phyloP scores from a whole-genome alignment of 2,888 invertebrate genomes.

The Eulithis prunata region DNA sequence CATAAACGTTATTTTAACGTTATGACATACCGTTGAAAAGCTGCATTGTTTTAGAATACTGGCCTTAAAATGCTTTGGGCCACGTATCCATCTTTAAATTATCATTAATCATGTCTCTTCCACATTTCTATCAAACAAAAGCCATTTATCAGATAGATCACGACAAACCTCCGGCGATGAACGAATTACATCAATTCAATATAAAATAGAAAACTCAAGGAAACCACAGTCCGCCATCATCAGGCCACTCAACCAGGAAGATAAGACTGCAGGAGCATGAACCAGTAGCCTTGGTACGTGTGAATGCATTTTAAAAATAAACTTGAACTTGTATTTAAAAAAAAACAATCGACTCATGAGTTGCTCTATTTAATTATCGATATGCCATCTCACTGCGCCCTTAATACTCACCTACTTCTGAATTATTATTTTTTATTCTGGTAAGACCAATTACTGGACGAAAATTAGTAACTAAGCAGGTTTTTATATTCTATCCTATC shows the following conservation, averaged over 20 bases:
- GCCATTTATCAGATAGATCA: conserved; percentile 55
- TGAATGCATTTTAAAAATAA: conserved; percentile 16
- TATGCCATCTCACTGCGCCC: too few relatives aligned
- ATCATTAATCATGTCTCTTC: conserved; percentile 34
- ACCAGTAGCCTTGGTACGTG: conserved; percentile 14
- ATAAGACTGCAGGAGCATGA: not conserved
- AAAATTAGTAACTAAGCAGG: too few relatives aligned
- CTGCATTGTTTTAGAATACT: too few relatives aligned
- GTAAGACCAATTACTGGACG: too few relatives aligned
- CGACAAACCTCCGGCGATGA: conserved; percentile 54
- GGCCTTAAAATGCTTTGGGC: too few relatives aligned
- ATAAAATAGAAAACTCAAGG: conserved; percentile 45
- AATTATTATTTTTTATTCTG: too few relatives aligned
- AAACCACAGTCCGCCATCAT: conserved; percentile 35
- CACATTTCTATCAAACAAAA: conserved; percentile 30
- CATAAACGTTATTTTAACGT: too few relatives aligned
- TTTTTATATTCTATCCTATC: too few relatives aligned
- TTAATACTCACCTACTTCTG: too few relatives aligned
- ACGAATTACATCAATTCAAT: conserved; percentile 53
- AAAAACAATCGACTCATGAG: too few relatives aligned
- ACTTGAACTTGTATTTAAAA: not conserved
- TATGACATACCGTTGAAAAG: too few relatives aligned
- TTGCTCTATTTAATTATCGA: too few relatives aligned
- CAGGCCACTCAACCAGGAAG: conserved; percentile 33
- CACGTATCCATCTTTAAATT: not conserved